These are phyloP conservation scores for Myopa testacea DNA, from an alignment of 2,888 invertebrate genomes.

Conservation along the genomic window DNA sequence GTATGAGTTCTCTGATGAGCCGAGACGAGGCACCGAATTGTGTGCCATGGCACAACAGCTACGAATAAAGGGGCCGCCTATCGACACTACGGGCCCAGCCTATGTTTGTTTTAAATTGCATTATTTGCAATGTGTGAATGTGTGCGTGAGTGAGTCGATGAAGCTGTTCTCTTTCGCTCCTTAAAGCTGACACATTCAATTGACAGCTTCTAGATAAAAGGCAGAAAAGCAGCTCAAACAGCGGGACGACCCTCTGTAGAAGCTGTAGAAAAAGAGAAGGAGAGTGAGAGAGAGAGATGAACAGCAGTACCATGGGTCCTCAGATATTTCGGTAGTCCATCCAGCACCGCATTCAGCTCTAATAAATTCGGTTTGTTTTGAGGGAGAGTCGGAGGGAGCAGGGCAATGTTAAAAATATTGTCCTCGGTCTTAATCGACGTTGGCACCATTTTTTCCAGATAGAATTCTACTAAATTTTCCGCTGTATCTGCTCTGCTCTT, in stretches of 20 bases:
- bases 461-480: slow-evolving; percentile 15
- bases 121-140: not conserved
- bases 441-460: slow-evolving; percentile 17
- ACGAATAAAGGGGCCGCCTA: not conserved
- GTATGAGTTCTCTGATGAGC: not conserved
- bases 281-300: not conserved
- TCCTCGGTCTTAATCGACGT: slow-evolving; percentile 24
- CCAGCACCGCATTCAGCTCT: not conserved
- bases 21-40: not conserved
- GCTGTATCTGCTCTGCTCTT: not conserved
- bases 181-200: slow-evolving; percentile 22
- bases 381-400: not conserved
- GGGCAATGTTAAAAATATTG: not conserved
- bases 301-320: slow-evolving; percentile 3
- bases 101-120: slow-evolving; percentile 29
- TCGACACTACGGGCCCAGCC: not conserved
- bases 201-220: slow-evolving; percentile 11
- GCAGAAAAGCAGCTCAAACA: not conserved
- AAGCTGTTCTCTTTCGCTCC: not conserved
- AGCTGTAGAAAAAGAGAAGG: not conserved
- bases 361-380: not conserved
- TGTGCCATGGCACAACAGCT: not conserved
- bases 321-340: slow-evolving; percentile 7
- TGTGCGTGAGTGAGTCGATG: not conserved
- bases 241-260: not conserved